Conservation (phyloP, 2,888 invertebrate genomes). For the Lordiphosa fenestrarum region DNA sequence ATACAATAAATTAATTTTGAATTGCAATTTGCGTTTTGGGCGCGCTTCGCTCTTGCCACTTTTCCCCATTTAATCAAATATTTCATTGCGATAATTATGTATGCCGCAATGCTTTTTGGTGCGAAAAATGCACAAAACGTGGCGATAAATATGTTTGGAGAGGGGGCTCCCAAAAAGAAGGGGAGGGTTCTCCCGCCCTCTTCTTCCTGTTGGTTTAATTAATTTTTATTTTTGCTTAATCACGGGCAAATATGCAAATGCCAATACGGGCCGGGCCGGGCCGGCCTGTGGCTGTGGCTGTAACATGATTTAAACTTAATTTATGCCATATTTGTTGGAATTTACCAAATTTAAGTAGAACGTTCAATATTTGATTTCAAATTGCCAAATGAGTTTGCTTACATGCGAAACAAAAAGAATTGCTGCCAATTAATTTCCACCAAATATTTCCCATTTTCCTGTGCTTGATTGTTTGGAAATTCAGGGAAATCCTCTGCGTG, state of each 20-base stretch:
- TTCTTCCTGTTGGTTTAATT: slow-evolving; percentile 22
- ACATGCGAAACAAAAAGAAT: no score
- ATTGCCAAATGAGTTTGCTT: no score
- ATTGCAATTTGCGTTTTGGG: slow-evolving; percentile 8
- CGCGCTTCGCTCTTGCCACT: slow-evolving; percentile 1
- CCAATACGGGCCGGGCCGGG: no score
- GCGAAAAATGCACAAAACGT: neutral
- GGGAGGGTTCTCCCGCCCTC: neutral
- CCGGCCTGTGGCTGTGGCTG: no score
- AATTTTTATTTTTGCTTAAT: slow-evolving; percentile 26
- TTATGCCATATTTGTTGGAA: no score
- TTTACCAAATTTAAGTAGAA: no score
- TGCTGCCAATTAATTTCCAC: no score
- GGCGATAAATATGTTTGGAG: slow-evolving; percentile 7
- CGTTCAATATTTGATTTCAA: no score
- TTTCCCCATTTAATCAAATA: slow-evolving; percentile 33
- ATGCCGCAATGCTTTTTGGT: slow-evolving; percentile 18
- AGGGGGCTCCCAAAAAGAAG: no score
- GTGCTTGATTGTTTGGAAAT: no score
- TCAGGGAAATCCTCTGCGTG: neutral
- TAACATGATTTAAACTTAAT: no score
- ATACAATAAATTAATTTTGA: slow-evolving; percentile 33
- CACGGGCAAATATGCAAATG: slow-evolving; percentile 19
- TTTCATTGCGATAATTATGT: slow-evolving; percentile 29
- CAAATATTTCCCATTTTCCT: no score